phyloP scores from a whole-genome alignment of 2,797 vertebrate species.

The Euphonia xanthogaster region DNA sequence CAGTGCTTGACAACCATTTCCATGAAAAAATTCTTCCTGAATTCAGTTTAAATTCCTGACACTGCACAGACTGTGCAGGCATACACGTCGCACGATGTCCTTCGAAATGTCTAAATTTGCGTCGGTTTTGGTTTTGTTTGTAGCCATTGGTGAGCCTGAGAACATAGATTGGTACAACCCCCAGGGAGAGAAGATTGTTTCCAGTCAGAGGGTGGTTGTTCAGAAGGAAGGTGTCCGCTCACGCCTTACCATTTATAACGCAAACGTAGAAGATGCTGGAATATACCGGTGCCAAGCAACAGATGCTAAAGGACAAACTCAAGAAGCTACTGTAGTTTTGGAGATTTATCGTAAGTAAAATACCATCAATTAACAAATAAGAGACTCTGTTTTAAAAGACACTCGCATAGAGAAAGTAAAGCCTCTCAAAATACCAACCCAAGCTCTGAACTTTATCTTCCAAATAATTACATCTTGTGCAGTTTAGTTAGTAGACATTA shows the following conservation, averaged over 20 bases:
- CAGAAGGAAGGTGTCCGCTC: slow-evolving; percentile 90
- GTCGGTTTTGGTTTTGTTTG: not conserved
- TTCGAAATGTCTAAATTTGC: not conserved
- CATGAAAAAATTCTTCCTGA: not conserved
- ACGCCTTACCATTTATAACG: slow-evolving; percentile 94
- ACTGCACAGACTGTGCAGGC: too few relatives aligned
- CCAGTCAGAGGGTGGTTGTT: slow-evolving; percentile 86
- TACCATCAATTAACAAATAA: not conserved
- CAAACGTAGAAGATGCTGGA: slow-evolving; percentile 93
- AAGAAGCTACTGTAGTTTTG: slow-evolving; percentile 94
- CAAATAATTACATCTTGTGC: not conserved
- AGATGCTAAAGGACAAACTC: slow-evolving; percentile 85
- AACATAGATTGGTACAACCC: slow-evolving; percentile 96
- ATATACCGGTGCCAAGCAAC: slow-evolving; percentile 96
- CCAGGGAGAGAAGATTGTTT: slow-evolving; percentile 90
- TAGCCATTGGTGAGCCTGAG: slow-evolving; percentile 92
- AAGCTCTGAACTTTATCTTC: not conserved
- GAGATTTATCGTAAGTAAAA: slow-evolving; percentile 95
- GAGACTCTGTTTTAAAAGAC: not conserved
- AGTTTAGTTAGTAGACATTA: not conserved
- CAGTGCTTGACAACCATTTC: not conserved
- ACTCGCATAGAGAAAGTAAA: not conserved
- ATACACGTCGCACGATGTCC: rapidly evolving
- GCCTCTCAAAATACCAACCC: not conserved
- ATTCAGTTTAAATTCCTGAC: not conserved